Evolutionary conservation across 2,888 invertebrate genomes (phyloP).

Genomic region (Sminthurinus aureus): DNA sequence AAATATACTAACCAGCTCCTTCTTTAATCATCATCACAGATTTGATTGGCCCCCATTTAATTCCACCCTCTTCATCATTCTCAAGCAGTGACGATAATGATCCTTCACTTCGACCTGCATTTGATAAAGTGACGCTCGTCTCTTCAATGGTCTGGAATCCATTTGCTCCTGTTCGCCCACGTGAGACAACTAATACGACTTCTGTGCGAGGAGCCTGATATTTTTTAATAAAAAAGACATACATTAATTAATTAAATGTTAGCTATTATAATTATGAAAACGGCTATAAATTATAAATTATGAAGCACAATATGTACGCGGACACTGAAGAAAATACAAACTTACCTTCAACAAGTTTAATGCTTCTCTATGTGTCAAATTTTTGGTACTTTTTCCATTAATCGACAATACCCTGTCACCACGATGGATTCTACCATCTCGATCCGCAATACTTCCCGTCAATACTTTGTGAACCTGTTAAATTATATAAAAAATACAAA

Average conservation of each 20-base stretch:
- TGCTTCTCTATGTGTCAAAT: conserved; percentile 86
- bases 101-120: conserved; percentile 53
- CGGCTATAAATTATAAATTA: not conserved
- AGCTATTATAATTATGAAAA: not conserved
- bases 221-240: conserved; percentile 10
- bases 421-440: conserved; percentile 83
- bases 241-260: not conserved
- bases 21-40: conserved; percentile 71
- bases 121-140: conserved; percentile 59
- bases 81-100: conserved; percentile 49
- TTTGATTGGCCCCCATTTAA: conserved; percentile 68
- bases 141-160: conserved; percentile 59
- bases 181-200: conserved; percentile 78
- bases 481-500: conserved; percentile 39
- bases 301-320: not conserved
- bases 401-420: conserved; percentile 89
- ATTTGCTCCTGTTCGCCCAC: conserved; percentile 65
- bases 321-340: not conserved
- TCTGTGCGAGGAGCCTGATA: conserved; percentile 78
- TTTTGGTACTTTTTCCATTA: conserved; percentile 83
- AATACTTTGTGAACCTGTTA: conserved; percentile 84
- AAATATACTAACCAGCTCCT: conserved; percentile 67
- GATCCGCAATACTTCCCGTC: conserved; percentile 84
- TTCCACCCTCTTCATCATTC: conserved; percentile 54
- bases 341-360: conserved; percentile 83